Base-by-base conservation (phyloP, 2,797 vertebrate genomes). In the Emys orbicularis region DNA sequence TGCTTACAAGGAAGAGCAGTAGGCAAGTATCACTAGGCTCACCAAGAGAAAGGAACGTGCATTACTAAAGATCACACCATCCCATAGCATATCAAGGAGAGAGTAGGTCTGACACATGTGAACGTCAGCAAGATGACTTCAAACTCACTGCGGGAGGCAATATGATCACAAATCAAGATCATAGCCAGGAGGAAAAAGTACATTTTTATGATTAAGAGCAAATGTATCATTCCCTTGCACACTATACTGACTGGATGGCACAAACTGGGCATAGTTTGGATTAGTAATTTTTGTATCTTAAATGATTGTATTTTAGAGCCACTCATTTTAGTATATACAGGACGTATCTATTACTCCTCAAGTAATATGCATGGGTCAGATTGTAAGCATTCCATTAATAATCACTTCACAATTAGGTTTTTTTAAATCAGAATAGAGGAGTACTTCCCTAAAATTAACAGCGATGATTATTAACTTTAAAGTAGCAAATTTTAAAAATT, bases 341-440 rank as follows among this genome's bases (percentile, higher is more conserved):
- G 50, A 79, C 86, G 57, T 81, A 19, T 52, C 54, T 54, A 54
- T 16, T 84, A 87, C 84, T 50, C 87, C 92, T 84, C 57, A 65
- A n/a, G 88, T 0, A 2, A 53, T 44, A 82, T 0, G 0, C 41
- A 10, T 0, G 3, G 91, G 86, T 92, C 81, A 57, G 91, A 91
- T 59, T 9, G 19, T 47, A 97, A 74, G 79, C 74, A 61, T 81
- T 81, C 90, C 93, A 90, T 90, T 94, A 96, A 74, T 27, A 95
- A 94, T 90, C 95, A 86, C 88, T 76, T 49, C 12, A 89, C 74
- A 96, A 95, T 95, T 95, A 97, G 52, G 41, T 19, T 93, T 68
- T 65, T 12, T 59, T 4, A 91, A 52, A 91, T 92, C 93, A 91
- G 96, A 97, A 96, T 54, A 96, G 95, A 97, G 12, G 94, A 95